Evolutionary conservation across 2,797 vertebrate species (phyloP).

Genomic region (Vireo griseus): DNA sequence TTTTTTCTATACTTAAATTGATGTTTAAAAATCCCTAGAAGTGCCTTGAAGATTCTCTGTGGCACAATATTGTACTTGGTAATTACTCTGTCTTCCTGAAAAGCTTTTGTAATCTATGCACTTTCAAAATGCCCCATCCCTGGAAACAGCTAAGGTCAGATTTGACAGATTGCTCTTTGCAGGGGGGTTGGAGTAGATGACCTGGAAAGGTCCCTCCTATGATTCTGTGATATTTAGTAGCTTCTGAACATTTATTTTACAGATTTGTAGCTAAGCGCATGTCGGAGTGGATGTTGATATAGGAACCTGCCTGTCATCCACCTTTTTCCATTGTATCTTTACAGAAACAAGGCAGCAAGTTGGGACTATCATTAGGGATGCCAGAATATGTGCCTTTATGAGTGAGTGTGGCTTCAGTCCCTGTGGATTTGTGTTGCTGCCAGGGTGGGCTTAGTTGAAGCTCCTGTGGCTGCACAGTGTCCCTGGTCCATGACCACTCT

Average conservation of each 20-base stretch:
- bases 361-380: neutral
- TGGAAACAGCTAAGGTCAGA: neutral
- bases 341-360: neutral
- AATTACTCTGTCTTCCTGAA: neutral
- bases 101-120: neutral
- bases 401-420: neutral
- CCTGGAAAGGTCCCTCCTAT: neutral
- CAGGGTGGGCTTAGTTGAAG: neutral
- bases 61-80: neutral
- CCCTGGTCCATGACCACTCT: accelerated
- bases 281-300: neutral
- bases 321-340: neutral
- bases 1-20: constrained; percentile 10
- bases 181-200: neutral
- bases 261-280: neutral
- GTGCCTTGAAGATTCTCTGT: constrained; percentile 18
- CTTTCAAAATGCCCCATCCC: neutral
- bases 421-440: neutral
- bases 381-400: neutral
- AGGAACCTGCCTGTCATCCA: neutral
- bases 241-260: neutral
- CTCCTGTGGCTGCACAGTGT: neutral
- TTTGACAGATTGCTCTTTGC: neutral
- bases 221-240: neutral
- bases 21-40: neutral